Evolutionary conservation across 2,113 vertebrate genomes (phyloP).

Genomic region (Syngnathus floridae): DNA sequence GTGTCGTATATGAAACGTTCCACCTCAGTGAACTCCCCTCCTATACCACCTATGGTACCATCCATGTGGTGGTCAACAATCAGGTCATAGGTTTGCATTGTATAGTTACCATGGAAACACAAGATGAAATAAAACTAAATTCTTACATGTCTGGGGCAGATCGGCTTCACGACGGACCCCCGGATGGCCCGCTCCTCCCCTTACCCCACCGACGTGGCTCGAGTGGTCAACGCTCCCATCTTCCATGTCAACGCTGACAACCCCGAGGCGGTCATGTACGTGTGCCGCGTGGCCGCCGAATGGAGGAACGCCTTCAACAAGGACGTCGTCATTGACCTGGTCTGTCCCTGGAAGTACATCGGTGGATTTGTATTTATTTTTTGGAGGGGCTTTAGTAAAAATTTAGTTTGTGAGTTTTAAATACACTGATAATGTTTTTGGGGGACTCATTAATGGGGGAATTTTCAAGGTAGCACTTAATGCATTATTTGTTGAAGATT

Average conservation of each 20-base stretch:
- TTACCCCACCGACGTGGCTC: slow-evolving; percentile 83
- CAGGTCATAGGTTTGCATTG: slow-evolving; percentile 67
- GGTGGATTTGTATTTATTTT: background rate
- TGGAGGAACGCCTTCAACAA: slow-evolving; percentile 88
- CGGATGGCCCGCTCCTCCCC: slow-evolving; percentile 88
- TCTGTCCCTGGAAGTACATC: slow-evolving; percentile 29
- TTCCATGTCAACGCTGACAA: slow-evolving; percentile 88
- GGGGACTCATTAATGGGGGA: background rate
- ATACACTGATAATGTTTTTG: no score
- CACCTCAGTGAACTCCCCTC: slow-evolving; percentile 88
- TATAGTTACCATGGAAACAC: background rate
- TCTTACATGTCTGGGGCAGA: slow-evolving; percentile 58
- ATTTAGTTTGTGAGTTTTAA: no score
- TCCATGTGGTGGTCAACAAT: slow-evolving; percentile 91
- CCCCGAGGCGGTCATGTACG: slow-evolving; percentile 84
- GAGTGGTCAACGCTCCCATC: slow-evolving; percentile 87
- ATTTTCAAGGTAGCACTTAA: background rate
- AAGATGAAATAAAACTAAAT: no score
- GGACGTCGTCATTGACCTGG: slow-evolving; percentile 88
- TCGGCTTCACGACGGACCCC: slow-evolving; percentile 88
- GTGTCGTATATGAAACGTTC: slow-evolving; percentile 89
- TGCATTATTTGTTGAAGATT: background rate
- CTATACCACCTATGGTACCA: slow-evolving; percentile 85
- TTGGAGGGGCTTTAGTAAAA: no score
- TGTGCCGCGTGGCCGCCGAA: slow-evolving; percentile 85